These are phyloP conservation scores for Characodon lateralis DNA, from an alignment of 2,797 vertebrate genomes.

Conservation along the genomic window DNA sequence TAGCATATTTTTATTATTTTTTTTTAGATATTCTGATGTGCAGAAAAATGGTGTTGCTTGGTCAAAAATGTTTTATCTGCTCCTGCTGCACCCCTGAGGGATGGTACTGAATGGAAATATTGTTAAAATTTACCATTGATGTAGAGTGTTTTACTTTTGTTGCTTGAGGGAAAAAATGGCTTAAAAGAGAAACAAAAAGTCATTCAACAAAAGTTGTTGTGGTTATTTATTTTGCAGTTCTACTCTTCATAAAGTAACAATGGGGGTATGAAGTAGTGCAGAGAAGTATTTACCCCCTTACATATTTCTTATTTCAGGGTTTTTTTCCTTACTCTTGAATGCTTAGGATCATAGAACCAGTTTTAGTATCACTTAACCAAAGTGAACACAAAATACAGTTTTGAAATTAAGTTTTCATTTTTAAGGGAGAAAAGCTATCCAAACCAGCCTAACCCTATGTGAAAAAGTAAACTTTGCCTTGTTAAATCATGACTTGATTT, in stretches of 20 bases:
- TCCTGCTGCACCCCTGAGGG: constrained; percentile 41
- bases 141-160: constrained; percentile 71
- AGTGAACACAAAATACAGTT: no score
- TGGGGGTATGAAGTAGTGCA: no score
- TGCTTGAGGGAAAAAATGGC: constrained; percentile 61
- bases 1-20: constrained; percentile 21
- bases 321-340: no score
- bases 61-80: constrained; percentile 48
- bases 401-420: no score
- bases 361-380: no score
- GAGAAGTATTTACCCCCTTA: no score
- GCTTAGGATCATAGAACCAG: no score
- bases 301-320: no score
- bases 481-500: no score
- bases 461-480: no score
- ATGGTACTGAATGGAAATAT: constrained; percentile 62
- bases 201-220: constrained; percentile 49
- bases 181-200: constrained; percentile 44
- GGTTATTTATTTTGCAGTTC: constrained; percentile 30
- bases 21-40: constrained; percentile 17
- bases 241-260: background rate
- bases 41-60: constrained; percentile 52
- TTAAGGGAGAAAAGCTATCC: no score
- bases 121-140: constrained; percentile 69
- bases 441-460: no score